phyloP scores from a whole-genome alignment of 2,888 invertebrate species.

The Oscheius sp. region DNA sequence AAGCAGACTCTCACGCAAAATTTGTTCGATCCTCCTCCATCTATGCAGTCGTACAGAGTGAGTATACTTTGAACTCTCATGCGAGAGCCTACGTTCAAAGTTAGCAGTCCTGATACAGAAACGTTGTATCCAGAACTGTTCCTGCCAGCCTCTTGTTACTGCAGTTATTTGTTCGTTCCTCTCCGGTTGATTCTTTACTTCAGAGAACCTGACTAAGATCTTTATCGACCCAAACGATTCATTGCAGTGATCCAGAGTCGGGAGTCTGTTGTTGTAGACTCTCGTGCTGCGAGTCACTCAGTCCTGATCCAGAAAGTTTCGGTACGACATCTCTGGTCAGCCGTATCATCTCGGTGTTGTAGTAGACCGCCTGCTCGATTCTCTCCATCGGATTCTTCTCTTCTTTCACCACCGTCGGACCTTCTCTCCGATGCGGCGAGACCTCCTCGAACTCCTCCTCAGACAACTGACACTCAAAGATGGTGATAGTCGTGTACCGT shows the following conservation, averaged over 20 bases:
- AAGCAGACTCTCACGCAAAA: no score
- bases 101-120: no score
- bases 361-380: slow-evolving; percentile 4
- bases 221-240: not conserved
- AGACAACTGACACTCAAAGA: not conserved
- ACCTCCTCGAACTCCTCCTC: not conserved
- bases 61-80: no score
- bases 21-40: no score
- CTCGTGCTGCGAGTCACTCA: not conserved
- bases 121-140: no score
- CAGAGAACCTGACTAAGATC: no score
- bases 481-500: not conserved
- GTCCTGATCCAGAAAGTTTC: not conserved
- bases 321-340: not conserved
- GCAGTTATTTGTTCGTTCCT: no score
- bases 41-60: no score
- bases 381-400: slow-evolving; percentile 13
- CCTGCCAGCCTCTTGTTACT: no score
- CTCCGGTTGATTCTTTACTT: no score
- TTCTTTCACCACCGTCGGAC: not conserved
- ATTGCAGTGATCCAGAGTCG: not conserved
- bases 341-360: slow-evolving; percentile 1
- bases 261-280: not conserved
- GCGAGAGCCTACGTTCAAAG: no score
- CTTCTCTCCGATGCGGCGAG: not conserved